A percentile compares a stretch with the other conserved stretches of the same genome.
Evolutionary conservation across 2,113 vertebrate genomes (phyloP).

Genomic region (Gadus chalcogrammus): DNA sequence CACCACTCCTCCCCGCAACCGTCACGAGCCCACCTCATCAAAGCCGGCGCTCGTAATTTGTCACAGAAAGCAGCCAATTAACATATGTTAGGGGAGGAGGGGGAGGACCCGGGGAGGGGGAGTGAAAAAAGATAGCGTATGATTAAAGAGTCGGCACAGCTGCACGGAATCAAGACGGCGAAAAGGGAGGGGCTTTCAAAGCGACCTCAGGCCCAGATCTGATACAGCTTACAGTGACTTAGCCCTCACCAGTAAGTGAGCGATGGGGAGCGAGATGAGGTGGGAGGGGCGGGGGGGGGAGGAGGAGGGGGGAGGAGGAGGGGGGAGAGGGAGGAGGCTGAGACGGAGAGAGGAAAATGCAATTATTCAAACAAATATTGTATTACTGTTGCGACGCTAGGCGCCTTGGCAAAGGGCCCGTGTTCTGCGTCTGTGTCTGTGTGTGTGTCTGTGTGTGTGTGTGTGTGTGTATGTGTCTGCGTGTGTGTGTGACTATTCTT

Average conservation of each 20-base stretch:
- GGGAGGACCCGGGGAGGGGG: conserved; percentile 53
- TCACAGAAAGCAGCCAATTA: conserved; percentile 99
- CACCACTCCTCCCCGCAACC: conserved; percentile 87
- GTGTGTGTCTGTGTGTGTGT: too few relatives aligned
- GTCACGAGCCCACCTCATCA: conserved; percentile 93
- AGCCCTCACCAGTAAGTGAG: conserved; percentile 56
- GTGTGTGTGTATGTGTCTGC: too few relatives aligned
- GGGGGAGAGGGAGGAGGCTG: conserved; percentile 8
- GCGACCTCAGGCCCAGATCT: conserved; percentile 80
- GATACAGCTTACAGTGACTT: conserved; percentile 77
- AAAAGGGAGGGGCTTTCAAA: conserved; percentile 77
- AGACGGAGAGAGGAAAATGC: conserved; percentile 52
- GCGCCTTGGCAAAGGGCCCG: conserved; percentile 62
- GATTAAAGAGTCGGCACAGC: conserved; percentile 94
- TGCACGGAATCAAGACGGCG: conserved; percentile 90
- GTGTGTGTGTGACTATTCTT: conserved; percentile 38
- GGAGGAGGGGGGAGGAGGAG: too few relatives aligned
- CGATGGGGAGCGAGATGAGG: neutral
- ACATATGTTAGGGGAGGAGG: conserved; percentile 88
- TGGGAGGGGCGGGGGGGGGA: neutral
- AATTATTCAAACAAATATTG: conserved; percentile 72
- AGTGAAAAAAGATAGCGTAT: conserved; percentile 91
- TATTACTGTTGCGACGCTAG: conserved; percentile 72
- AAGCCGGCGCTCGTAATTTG: conserved; percentile 98
- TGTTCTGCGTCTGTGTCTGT: conserved; percentile 21